phyloP scores from a whole-genome alignment of 2,113 vertebrate genomes.

The Rhizomys pruinosus region DNA sequence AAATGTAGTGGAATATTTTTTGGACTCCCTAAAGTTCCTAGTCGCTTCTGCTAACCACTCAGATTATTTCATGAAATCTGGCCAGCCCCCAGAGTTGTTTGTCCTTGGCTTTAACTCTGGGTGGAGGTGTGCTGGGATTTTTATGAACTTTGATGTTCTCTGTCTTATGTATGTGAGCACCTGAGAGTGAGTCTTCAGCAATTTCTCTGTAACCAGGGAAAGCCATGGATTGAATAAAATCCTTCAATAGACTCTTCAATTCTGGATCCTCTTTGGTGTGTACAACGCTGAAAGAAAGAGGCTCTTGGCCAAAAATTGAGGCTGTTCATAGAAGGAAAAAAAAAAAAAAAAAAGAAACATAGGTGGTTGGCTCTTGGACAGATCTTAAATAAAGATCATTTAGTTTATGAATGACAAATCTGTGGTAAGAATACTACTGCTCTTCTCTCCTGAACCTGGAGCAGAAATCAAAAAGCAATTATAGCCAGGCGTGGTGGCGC shows the following conservation, averaged over 20 bases:
- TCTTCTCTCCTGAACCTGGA: not conserved
- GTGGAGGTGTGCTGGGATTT: constrained; percentile 52
- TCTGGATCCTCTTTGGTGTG: constrained; percentile 25
- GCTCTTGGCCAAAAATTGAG: constrained; percentile 6
- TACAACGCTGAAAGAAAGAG: not conserved
- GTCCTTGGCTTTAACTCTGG: constrained; percentile 52
- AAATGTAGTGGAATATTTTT: constrained; percentile 66
- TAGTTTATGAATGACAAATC: not conserved
- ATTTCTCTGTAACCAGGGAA: constrained; percentile 2
- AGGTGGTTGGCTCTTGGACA: not conserved
- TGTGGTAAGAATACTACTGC: not conserved
- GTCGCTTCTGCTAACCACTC: constrained; percentile 33
- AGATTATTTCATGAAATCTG: constrained; percentile 63
- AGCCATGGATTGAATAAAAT: constrained; percentile 44
- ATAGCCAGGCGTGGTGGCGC: too few species aligned
- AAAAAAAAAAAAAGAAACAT: not conserved
- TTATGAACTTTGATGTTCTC: constrained; percentile 48
- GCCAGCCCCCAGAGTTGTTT: constrained; percentile 46
- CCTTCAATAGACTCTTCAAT: not conserved
- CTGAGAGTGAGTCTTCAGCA: not conserved
- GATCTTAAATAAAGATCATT: not conserved
- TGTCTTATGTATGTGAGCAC: constrained; percentile 8
- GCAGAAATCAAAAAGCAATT: not conserved
- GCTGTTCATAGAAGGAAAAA: not conserved
- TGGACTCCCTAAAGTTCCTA: constrained; percentile 45